Evolutionary conservation across 2,113 vertebrate genomes (phyloP).

Genomic region (Cyanistes caeruleus): DNA sequence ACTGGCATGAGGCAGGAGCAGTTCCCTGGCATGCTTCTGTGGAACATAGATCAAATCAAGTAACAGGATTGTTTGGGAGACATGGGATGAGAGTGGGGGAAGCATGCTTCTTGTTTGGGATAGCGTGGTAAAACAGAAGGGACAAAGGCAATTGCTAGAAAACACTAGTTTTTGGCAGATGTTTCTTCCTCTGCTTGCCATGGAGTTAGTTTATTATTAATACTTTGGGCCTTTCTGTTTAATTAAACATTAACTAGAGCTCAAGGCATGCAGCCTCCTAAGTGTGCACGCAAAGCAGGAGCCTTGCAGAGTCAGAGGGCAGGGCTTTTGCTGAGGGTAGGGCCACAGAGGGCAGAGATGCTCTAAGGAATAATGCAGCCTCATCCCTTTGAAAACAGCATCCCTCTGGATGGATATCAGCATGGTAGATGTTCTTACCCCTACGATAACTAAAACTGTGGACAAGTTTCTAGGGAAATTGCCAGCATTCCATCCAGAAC

Average conservation of each 20-base stretch:
- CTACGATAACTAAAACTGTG: not conserved
- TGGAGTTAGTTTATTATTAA: slow-evolving; percentile 45
- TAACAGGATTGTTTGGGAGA: not conserved
- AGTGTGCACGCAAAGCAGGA: not conserved
- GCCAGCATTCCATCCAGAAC: not conserved
- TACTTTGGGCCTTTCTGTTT: not conserved
- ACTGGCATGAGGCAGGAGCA: not conserved
- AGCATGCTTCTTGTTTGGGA: not conserved
- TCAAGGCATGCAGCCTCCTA: not conserved
- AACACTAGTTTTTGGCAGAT: not conserved
- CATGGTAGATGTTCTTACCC: not conserved
- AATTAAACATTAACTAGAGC: slow-evolving; percentile 33
- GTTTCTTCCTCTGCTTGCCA: not conserved
- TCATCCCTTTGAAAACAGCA: not conserved
- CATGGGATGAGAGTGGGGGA: not conserved
- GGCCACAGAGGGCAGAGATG: not conserved
- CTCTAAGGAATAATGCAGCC: not conserved
- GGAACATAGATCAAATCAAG: not conserved
- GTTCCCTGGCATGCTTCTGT: rapidly evolving
- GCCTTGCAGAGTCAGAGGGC: not conserved
- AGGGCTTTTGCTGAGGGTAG: not conserved
- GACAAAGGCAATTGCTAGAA: not conserved
- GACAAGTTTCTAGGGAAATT: not conserved
- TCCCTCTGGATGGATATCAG: not conserved
- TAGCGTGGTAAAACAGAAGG: rapidly evolving